These are phyloP conservation scores for Nothocercus julius DNA, from an alignment of 2,113 vertebrate genomes.

Conservation along the genomic window DNA sequence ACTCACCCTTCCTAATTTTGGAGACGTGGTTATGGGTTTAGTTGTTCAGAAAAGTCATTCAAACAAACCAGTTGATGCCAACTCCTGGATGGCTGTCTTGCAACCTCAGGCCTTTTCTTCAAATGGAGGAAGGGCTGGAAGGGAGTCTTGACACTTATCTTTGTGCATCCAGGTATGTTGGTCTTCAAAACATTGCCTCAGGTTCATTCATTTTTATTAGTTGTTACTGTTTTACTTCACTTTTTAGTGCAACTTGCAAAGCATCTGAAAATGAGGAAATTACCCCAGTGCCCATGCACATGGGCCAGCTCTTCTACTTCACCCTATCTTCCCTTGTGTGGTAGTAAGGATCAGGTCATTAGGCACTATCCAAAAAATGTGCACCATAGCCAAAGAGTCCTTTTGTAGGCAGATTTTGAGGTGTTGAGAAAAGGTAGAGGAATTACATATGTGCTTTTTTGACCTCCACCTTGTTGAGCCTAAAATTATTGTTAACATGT, in stretches of 20 bases:
- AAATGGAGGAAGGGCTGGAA: too few relatives aligned
- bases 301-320: background rate
- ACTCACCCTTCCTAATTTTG: background rate
- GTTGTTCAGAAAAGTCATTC: background rate
- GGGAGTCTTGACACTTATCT: too few relatives aligned
- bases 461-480: background rate
- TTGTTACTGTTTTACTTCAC: background rate
- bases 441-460: background rate
- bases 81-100: background rate
- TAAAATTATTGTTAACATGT: background rate
- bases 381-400: background rate
- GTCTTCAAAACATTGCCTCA: background rate
- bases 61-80: background rate
- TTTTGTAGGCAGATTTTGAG: background rate
- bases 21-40: background rate
- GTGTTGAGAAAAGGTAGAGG: background rate
- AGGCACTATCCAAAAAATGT: rapidly evolving
- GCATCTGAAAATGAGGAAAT: background rate
- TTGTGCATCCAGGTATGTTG: too few relatives aligned
- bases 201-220: background rate
- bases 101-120: background rate
- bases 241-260: background rate
- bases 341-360: background rate
- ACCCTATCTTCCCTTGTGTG: background rate
- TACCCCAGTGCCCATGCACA: background rate